phyloP scores from a whole-genome alignment of 2,797 vertebrate species.

The Enteromius afrohamiltoni region DNA sequence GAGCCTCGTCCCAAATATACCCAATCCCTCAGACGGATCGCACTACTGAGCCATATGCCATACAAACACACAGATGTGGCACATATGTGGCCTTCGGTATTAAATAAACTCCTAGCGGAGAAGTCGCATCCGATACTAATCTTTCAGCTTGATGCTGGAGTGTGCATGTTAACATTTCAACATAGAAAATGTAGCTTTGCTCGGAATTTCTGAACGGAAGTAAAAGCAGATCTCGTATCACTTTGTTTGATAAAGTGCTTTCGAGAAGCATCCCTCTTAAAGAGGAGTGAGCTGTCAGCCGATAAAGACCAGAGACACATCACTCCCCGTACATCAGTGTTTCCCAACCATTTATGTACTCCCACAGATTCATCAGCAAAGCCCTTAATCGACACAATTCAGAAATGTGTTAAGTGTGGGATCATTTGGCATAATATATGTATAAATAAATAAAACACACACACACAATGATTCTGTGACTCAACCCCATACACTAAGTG shows the following conservation, averaged over 20 bases:
- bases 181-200: background rate
- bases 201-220: background rate
- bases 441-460: too few species aligned
- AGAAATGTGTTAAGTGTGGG: background rate
- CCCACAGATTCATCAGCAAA: background rate
- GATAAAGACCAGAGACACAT: conserved; percentile 33
- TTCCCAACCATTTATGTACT: background rate
- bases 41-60: conserved; percentile 45
- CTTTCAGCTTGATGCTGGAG: background rate
- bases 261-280: conserved; percentile 7
- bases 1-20: conserved; percentile 26
- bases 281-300: conserved; percentile 8
- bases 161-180: background rate
- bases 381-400: background rate
- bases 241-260: conserved; percentile 12
- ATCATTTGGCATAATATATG: background rate
- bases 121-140: background rate
- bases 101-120: conserved; percentile 29
- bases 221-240: background rate
- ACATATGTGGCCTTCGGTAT: conserved; percentile 69
- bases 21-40: conserved; percentile 45
- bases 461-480: background rate
- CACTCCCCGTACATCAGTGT: background rate
- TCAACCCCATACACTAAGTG: background rate
- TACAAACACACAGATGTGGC: conserved; percentile 68